Conservation (phyloP, 2,797 vertebrate genomes). For the Nannoperca australis region DNA sequence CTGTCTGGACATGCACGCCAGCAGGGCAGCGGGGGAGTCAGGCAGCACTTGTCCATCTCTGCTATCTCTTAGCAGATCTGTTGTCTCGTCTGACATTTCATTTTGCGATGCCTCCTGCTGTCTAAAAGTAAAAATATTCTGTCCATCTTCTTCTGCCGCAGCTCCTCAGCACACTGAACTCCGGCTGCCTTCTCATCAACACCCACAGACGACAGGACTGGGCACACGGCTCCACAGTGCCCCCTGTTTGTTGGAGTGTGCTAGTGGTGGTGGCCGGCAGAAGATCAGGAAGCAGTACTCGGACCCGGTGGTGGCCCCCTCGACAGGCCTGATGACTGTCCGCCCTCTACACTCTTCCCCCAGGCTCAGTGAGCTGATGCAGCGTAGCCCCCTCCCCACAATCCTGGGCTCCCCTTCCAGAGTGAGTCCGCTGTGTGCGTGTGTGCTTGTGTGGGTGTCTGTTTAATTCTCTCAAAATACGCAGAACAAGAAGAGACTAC, state of each 20-base stretch:
- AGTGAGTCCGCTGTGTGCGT: conserved; percentile 78
- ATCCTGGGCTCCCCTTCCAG: conserved; percentile 97
- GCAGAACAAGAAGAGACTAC: conserved; percentile 6
- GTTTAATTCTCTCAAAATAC: conserved; percentile 2
- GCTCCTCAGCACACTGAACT: conserved; percentile 69
- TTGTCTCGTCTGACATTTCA: conserved; percentile 28
- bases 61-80: not conserved
- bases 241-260: conserved; percentile 91
- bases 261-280: conserved; percentile 87
- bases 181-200: conserved; percentile 71
- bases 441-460: not conserved
- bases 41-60: conserved; percentile 11
- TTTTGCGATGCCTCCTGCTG: conserved; percentile 11
- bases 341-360: conserved; percentile 93
- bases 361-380: conserved; percentile 95
- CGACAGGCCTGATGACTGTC: conserved; percentile 83
- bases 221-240: conserved; percentile 95
- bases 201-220: conserved; percentile 83
- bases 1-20: conserved; percentile 79
- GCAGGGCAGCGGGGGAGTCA: conserved; percentile 53
- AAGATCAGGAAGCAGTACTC: conserved; percentile 96
- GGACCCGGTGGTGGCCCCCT: conserved; percentile 86
- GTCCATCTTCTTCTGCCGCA: conserved; percentile 35
- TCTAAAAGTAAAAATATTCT: conserved; percentile 24
- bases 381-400: conserved; percentile 94